Percentiles rank a stretch among this genome's conserved stretches.
Evolutionary conservation across 2,113 vertebrate species (phyloP).

Genomic region (Albula glossodonta): DNA sequence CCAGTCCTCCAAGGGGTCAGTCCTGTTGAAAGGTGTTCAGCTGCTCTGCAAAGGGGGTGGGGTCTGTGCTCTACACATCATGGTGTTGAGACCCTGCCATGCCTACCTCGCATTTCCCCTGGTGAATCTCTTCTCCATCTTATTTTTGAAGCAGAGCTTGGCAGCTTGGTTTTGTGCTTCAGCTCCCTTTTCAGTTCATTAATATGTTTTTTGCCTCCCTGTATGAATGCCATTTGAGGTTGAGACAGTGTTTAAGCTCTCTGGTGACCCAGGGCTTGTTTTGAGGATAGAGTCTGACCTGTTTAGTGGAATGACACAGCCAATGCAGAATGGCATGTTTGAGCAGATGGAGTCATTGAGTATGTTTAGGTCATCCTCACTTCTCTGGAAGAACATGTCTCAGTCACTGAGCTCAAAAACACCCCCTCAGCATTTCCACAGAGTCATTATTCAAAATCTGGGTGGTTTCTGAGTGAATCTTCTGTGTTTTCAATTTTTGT

Average conservation of each 20-base stretch:
- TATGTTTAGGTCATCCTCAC: neutral
- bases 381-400: conserved; percentile 6
- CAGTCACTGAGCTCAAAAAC: conserved; percentile 17
- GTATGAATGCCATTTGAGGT: conserved; percentile 26
- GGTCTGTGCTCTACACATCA: conserved; percentile 25
- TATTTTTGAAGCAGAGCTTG: conserved; percentile 12
- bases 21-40: conserved; percentile 27
- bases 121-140: conserved; percentile 30
- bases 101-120: conserved; percentile 13
- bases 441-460: conserved; percentile 15
- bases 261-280: conserved; percentile 3
- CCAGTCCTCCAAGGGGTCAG: neutral
- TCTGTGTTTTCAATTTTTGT: conserved; percentile 12
- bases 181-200: conserved; percentile 15
- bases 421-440: conserved; percentile 6
- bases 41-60: conserved; percentile 8
- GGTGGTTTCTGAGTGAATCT: conserved; percentile 14
- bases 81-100: conserved; percentile 1
- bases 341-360: conserved; percentile 16
- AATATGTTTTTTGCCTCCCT: conserved; percentile 18
- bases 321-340: conserved; percentile 1
- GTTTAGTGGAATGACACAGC: conserved; percentile 2
- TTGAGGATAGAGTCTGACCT: conserved; percentile 12
- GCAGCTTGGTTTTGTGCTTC: conserved; percentile 22
- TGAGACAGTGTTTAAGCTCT: conserved; percentile 27